phyloP scores from a whole-genome alignment of 2,113 vertebrate species.

The Rostratula benghalensis region DNA sequence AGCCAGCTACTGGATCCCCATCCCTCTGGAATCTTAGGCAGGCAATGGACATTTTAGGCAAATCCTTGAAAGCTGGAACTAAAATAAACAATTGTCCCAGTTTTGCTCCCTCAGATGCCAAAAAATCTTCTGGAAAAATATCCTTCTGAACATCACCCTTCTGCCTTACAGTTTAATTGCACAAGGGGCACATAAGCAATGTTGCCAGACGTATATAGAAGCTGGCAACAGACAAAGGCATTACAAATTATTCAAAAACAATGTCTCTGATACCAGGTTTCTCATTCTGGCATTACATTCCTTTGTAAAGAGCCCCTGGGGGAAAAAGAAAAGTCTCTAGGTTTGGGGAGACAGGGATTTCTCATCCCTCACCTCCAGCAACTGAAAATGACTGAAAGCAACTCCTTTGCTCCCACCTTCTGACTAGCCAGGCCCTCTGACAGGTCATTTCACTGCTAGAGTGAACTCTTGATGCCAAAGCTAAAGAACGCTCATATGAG shows the following conservation, averaged over 20 bases:
- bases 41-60: background rate
- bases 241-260: background rate
- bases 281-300: background rate
- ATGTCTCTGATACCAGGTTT: background rate
- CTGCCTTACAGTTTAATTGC: background rate
- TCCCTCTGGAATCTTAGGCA: background rate
- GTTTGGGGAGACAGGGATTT: background rate
- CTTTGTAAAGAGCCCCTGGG: background rate
- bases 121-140: background rate
- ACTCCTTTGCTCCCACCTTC: background rate
- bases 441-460: background rate
- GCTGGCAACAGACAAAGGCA: background rate
- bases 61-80: background rate
- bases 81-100: background rate
- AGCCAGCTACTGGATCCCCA: background rate
- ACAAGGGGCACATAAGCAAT: fast-evolving
- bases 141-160: background rate
- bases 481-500: background rate
- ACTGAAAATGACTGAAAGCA: background rate
- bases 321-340: background rate
- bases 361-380: background rate
- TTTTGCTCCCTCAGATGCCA: background rate
- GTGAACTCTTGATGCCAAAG: background rate
- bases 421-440: background rate
- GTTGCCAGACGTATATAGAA: background rate